A percentile compares a stretch with the other conserved stretches of the same genome.
Conservation (phyloP, 2,113 vertebrate species). For the Dendropsophus ebraccatus region DNA sequence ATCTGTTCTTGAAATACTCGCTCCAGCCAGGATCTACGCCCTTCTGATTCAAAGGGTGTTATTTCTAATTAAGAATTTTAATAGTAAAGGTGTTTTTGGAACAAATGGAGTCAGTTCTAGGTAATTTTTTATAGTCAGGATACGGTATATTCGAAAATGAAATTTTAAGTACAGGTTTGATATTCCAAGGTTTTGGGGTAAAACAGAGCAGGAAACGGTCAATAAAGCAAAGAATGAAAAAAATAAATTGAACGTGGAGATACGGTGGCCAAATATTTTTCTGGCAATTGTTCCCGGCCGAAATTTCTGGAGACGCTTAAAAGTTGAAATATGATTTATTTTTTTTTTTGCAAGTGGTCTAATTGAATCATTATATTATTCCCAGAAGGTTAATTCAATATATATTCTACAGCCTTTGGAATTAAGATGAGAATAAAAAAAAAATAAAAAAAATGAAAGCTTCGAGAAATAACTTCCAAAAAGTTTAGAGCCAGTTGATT, state of each 20-base stretch:
- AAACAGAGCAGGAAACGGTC: neutral
- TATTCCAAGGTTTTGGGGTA: constrained; percentile 1
- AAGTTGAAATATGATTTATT: constrained; percentile 43
- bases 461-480: constrained; percentile 9
- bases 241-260: neutral
- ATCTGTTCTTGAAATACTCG: constrained; percentile 10
- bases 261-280: constrained; percentile 13
- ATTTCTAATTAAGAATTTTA: constrained; percentile 57
- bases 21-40: constrained; percentile 18
- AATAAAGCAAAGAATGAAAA: constrained; percentile 25
- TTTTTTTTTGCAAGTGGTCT: constrained; percentile 40
- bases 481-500: constrained; percentile 28
- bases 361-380: constrained; percentile 53
- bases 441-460: constrained; percentile 1
- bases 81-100: constrained; percentile 56
- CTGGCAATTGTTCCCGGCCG: constrained; percentile 26
- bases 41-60: constrained; percentile 53
- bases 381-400: constrained; percentile 40
- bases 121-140: constrained; percentile 50
- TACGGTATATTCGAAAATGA: constrained; percentile 35
- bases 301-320: constrained; percentile 44
- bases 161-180: constrained; percentile 32
- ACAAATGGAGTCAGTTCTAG: constrained; percentile 44
- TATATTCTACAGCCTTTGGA: constrained; percentile 28
- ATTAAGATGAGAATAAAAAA: neutral